Conservation (phyloP, 2,797 vertebrate genomes). For the Parotocinclus haroldoi region DNA sequence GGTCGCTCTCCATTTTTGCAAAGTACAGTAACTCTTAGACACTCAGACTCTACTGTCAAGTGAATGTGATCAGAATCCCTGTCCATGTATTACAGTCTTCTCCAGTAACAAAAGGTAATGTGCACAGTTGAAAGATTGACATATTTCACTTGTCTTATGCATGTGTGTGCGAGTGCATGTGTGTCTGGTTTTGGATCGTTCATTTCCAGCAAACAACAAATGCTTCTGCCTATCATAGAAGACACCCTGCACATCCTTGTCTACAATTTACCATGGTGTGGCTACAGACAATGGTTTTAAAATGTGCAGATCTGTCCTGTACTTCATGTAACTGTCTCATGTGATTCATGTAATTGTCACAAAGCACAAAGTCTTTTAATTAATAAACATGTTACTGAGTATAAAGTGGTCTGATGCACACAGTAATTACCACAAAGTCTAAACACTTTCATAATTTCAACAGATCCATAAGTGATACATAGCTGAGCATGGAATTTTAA, state of each 20-base stretch:
- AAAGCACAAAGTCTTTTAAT: too few relatives aligned
- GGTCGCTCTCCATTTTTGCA: conserved; percentile 15
- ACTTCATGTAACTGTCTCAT: too few relatives aligned
- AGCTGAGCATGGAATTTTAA: too few relatives aligned
- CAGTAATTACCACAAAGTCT: too few relatives aligned
- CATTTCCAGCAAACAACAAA: conserved; percentile 14
- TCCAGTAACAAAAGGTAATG: conserved; percentile 15
- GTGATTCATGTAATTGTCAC: too few relatives aligned
- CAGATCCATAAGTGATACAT: too few relatives aligned
- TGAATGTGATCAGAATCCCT: conserved; percentile 28
- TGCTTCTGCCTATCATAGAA: conserved; percentile 1
- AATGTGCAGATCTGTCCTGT: too few relatives aligned
- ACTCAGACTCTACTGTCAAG: conserved; percentile 12
- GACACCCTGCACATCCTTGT: conserved; percentile 5
- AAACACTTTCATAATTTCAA: too few relatives aligned
- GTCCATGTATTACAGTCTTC: conserved; percentile 29
- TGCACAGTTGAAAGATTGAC: conserved; percentile 32
- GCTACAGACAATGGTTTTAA: conserved; percentile 11
- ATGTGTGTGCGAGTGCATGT: background rate
- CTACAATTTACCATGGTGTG: conserved; percentile 18
- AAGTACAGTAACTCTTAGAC: conserved; percentile 29
- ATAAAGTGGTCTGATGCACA: too few relatives aligned
- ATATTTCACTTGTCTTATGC: conserved; percentile 26
- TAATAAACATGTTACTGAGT: too few relatives aligned
- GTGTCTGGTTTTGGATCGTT: conserved; percentile 1